phyloP scores from a whole-genome alignment of 1,140 invertebrate species.

The Zaprionus ornatus region DNA sequence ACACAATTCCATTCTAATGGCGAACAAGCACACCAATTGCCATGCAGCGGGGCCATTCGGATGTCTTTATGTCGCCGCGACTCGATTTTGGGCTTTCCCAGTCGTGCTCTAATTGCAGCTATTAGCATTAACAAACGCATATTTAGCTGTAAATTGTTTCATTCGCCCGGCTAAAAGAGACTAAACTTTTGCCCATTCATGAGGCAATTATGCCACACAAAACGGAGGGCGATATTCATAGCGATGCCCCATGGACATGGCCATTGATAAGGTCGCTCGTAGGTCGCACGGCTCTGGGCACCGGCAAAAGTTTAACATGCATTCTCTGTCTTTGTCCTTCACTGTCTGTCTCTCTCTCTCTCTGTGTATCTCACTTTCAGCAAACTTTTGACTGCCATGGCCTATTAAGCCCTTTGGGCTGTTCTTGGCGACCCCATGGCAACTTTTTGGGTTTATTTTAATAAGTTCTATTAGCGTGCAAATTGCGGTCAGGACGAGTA shows the following conservation, averaged over 20 bases:
- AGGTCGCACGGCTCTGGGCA: neutral
- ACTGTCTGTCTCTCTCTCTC: neutral
- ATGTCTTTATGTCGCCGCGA: constrained; percentile 31
- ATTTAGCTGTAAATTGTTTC: constrained; percentile 55
- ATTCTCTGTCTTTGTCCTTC: neutral
- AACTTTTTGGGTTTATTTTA: constrained; percentile 39
- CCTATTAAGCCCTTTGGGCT: constrained; percentile 57
- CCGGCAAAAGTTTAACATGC: constrained; percentile 30
- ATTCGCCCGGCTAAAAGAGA: constrained; percentile 32
- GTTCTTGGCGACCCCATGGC: neutral
- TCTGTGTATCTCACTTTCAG: neutral
- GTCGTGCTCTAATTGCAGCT: constrained; percentile 52
- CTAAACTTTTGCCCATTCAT: constrained; percentile 7
- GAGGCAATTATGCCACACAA: constrained; percentile 1
- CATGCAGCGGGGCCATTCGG: constrained; percentile 46
- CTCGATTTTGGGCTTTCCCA: neutral
- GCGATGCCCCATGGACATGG: constrained; percentile 6
- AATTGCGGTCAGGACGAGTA: constrained; percentile 53
- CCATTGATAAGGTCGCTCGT: constrained; percentile 6
- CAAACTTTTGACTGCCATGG: constrained; percentile 36
- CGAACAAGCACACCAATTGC: constrained; percentile 46
- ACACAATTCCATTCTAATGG: constrained; percentile 62
- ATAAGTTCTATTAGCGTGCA: constrained; percentile 64
- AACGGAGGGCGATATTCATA: constrained; percentile 12
- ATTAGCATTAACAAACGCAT: constrained; percentile 58